Evolutionary conservation across 2,797 vertebrate species (phyloP).

Genomic region (Myioborus miniatus): DNA sequence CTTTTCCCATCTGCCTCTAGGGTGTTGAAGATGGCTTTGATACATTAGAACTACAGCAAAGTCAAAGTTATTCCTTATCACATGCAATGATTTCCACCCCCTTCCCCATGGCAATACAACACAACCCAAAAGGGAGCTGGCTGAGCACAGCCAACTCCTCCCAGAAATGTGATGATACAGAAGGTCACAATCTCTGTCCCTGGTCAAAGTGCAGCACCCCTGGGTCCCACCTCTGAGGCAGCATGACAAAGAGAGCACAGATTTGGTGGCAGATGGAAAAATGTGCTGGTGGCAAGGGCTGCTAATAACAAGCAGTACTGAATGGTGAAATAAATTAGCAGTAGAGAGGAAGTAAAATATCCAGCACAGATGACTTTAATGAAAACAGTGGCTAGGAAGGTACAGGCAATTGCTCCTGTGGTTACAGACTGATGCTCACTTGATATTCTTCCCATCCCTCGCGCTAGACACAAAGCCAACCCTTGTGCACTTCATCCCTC

Average conservation of each 20-base stretch:
- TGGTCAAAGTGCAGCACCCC: neutral
- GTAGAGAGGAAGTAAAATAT: neutral
- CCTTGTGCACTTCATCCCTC: neutral
- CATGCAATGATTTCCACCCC: neutral
- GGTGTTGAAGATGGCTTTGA: neutral
- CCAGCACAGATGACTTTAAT: neutral
- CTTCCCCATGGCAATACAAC: rapidly evolving
- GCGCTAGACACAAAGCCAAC: neutral
- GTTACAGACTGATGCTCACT: neutral
- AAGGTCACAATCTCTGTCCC: neutral
- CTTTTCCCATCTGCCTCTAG: neutral
- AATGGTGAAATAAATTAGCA: neutral
- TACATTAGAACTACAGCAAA: neutral
- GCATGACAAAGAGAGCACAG: neutral
- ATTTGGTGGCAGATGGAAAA: neutral
- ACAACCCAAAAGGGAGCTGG: neutral
- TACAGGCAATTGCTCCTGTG: neutral
- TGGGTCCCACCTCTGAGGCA: neutral
- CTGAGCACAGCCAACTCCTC: neutral
- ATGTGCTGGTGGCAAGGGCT: neutral
- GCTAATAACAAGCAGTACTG: neutral
- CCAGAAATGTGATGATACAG: too few species aligned
- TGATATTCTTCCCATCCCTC: neutral
- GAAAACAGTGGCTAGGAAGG: neutral
- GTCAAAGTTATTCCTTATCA: neutral